phyloP scores from a whole-genome alignment of 1,140 invertebrate genomes.

The Trichonephila clavipes region DNA sequence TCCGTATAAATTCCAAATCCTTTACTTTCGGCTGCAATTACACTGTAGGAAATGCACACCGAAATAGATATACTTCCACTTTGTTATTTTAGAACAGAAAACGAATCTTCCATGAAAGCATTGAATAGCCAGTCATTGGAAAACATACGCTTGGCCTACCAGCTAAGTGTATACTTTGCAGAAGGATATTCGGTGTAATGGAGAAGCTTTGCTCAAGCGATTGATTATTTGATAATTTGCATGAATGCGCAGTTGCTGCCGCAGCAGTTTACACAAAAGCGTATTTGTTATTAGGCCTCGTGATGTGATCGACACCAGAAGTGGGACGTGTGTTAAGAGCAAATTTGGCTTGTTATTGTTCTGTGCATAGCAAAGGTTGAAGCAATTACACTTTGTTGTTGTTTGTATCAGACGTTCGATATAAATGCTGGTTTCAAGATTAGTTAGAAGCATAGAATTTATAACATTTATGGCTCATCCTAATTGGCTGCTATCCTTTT shows the following conservation, averaged over 20 bases:
- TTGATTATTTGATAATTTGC: conserved; percentile 65
- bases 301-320: conserved; percentile 26
- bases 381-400: background rate
- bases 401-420: background rate
- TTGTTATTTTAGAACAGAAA: conserved; percentile 13
- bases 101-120: conserved; percentile 19
- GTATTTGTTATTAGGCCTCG: background rate
- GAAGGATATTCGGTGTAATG: background rate
- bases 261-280: background rate
- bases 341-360: conserved; percentile 47
- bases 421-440: background rate
- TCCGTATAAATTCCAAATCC: background rate
- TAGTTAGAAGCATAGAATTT: background rate
- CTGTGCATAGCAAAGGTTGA: background rate
- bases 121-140: background rate
- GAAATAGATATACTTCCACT: background rate
- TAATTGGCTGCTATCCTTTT: too few relatives aligned
- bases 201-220: background rate
- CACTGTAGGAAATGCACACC: background rate
- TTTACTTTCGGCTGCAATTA: background rate
- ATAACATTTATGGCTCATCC: too few relatives aligned
- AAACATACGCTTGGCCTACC: background rate
- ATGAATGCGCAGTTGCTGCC: conserved; percentile 22
- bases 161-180: background rate
- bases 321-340: background rate